Conservation (phyloP, 2,797 vertebrate species). For the Amazona finschi region DNA sequence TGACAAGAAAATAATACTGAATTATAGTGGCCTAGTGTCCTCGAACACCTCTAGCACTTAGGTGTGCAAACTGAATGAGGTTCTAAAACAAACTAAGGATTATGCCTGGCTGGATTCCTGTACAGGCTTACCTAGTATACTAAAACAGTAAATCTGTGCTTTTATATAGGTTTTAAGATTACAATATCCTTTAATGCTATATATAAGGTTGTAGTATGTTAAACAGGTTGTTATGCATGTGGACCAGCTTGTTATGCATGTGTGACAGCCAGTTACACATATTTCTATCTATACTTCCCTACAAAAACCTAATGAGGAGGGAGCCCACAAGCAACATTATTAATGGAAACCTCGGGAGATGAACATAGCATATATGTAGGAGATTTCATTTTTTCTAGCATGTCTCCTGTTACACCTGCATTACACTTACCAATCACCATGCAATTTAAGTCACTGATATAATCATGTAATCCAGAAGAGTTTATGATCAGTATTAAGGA, state of each 20-base stretch:
- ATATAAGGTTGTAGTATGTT: not conserved
- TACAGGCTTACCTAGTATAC: not conserved
- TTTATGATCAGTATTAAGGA: not conserved
- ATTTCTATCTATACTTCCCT: not conserved
- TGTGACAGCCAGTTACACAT: not conserved
- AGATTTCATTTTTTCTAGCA: not conserved
- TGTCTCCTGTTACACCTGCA: not conserved
- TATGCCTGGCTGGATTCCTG: not conserved
- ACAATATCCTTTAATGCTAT: not conserved
- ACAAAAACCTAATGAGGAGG: not conserved
- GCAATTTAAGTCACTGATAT: not conserved
- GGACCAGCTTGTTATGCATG: not conserved
- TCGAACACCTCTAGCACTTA: not conserved
- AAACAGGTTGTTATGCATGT: not conserved
- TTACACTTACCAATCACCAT: not conserved
- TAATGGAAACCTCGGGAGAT: not conserved
- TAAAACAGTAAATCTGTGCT: not conserved
- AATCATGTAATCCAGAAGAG: not conserved
- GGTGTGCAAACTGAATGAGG: not conserved
- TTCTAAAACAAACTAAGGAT: not conserved
- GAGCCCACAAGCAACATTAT: not conserved
- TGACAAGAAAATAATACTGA: not conserved
- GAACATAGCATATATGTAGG: not conserved
- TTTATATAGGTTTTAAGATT: not conserved
- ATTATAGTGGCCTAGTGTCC: not conserved